Percentiles rank a stretch among this genome's conserved stretches.
These are phyloP conservation scores for Drosophila kuntzei DNA, from an alignment of 2,888 invertebrate species.

Conservation along the genomic window DNA sequence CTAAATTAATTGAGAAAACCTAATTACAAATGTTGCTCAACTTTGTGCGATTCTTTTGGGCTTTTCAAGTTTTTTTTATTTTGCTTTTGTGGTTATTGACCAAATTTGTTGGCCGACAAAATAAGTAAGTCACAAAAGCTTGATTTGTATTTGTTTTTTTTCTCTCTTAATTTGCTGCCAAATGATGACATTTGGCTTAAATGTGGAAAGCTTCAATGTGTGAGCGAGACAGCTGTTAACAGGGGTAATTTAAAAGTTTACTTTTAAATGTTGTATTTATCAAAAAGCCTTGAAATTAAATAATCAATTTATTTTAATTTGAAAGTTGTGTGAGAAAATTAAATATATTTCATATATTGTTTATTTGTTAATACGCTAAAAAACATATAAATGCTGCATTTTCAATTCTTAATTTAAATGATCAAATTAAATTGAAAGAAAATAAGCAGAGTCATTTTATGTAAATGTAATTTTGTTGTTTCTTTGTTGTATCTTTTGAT, in stretches of 20 bases:
- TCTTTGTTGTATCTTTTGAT: background rate
- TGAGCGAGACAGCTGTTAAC: slow-evolving; percentile 1
- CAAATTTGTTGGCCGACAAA: slow-evolving; percentile 27
- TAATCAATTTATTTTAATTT: background rate
- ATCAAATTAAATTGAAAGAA: background rate
- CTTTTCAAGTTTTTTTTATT: slow-evolving; percentile 28
- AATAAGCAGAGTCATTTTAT: background rate
- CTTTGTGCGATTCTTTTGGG: slow-evolving; percentile 40
- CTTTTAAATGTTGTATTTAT: background rate
- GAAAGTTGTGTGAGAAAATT: background rate
- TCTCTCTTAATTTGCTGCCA: slow-evolving; percentile 2
- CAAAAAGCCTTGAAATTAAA: background rate
- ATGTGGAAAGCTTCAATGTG: background rate
- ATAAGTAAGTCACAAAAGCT: slow-evolving; percentile 35
- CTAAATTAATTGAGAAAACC: slow-evolving; percentile 46
- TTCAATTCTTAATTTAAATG: background rate
- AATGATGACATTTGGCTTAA: slow-evolving; percentile 13
- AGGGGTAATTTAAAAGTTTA: background rate
- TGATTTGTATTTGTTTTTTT: background rate
- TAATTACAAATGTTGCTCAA: slow-evolving; percentile 62
- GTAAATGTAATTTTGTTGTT: background rate
- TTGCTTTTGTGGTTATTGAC: slow-evolving; percentile 30
- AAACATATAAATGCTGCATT: background rate
- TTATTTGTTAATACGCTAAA: background rate
- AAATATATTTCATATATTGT: background rate